Conservation (phyloP, 2,797 vertebrate genomes). For the Aeoliscus strigatus region DNA sequence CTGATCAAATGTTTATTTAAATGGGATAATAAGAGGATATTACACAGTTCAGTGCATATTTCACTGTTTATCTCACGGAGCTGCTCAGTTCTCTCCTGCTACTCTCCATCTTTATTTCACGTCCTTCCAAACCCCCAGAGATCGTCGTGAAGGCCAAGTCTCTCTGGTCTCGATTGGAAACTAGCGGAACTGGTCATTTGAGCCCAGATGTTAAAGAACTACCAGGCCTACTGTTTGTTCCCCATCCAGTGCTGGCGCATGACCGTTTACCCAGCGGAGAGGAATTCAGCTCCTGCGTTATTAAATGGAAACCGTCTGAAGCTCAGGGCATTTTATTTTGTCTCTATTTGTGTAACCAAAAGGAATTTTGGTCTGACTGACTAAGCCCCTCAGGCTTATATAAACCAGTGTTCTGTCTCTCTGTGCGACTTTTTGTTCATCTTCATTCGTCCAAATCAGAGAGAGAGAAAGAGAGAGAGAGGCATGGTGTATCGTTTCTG, state of each 20-base stretch:
- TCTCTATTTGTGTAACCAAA: conserved; percentile 54
- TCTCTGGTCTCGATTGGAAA: conserved; percentile 39
- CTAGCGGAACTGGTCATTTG: conserved; percentile 17
- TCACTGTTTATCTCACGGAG: no score
- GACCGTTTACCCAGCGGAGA: conserved; percentile 26
- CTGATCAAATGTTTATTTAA: no score
- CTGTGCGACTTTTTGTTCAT: conserved; percentile 45
- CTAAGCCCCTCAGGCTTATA: conserved; percentile 45
- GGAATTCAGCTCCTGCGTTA: conserved; percentile 41
- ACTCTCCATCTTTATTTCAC: no score
- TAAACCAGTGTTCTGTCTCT: conserved; percentile 52
- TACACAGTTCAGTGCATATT: no score
- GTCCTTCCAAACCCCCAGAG: no score
- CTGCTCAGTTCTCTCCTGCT: no score
- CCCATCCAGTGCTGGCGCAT: conserved; percentile 28
- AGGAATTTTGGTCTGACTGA: conserved; percentile 51
- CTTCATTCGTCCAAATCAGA: no score
- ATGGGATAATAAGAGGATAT: no score
- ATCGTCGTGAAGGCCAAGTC: no score
- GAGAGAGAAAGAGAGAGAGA: no score
- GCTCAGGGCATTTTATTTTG: conserved; percentile 55
- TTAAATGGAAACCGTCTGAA: conserved; percentile 61
- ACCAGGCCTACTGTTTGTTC: conserved; percentile 9
- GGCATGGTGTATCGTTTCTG: no score
- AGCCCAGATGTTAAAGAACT: conserved; percentile 13